A percentile compares a stretch with the other conserved stretches of the same genome.
Evolutionary conservation across 2,113 vertebrate species (phyloP).

Genomic region (Buteo buteo): DNA sequence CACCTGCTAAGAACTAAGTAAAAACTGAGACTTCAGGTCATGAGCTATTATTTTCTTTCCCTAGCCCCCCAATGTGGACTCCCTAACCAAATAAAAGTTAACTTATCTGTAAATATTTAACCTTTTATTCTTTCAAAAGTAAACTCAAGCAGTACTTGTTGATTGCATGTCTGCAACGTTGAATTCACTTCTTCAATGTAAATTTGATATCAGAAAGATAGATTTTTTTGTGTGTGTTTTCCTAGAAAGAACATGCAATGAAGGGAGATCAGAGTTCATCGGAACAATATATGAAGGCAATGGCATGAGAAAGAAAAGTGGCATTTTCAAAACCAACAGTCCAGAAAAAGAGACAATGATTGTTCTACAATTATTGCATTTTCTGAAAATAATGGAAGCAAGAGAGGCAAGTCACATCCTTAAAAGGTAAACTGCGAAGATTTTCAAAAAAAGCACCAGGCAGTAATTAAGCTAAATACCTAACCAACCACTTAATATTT

Average conservation of each 20-base stretch:
- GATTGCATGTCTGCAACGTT: neutral
- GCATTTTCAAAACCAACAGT: neutral
- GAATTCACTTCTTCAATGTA: neutral
- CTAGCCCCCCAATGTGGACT: neutral
- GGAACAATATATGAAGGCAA: neutral
- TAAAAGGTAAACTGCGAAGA: neutral
- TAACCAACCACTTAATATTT: neutral
- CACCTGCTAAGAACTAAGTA: neutral
- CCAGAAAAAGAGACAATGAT: neutral
- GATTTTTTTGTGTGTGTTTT: neutral
- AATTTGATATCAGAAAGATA: neutral
- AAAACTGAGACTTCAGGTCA: neutral
- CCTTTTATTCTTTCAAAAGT: neutral
- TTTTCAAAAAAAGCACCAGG: neutral
- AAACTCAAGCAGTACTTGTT: neutral
- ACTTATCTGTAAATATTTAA: conserved; percentile 17
- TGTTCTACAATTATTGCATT: neutral
- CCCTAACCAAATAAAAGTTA: neutral
- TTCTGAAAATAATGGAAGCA: neutral
- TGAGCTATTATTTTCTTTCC: neutral
- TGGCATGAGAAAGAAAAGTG: neutral
- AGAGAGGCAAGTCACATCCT: neutral
- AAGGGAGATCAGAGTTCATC: neutral
- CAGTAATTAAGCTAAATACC: neutral
- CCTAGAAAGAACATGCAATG: neutral